phyloP scores from a whole-genome alignment of 2,113 vertebrate species.

The Pseudonaja textilis region DNA sequence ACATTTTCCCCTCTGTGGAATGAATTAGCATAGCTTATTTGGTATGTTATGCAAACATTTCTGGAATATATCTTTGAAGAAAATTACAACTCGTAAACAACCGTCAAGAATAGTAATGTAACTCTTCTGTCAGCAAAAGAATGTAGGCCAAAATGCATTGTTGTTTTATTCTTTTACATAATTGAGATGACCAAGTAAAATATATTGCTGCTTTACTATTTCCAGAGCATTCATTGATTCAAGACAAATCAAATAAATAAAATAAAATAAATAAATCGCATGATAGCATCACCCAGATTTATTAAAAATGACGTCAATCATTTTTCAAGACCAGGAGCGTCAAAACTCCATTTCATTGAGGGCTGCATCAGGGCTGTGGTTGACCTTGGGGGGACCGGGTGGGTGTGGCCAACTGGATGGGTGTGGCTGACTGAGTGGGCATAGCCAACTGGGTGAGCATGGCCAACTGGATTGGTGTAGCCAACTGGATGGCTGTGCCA shows the following conservation, averaged over 20 bases:
- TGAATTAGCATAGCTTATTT: background rate
- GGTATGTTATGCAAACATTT: conserved; percentile 10
- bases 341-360: too few species aligned
- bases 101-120: background rate
- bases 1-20: background rate
- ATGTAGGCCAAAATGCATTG: background rate
- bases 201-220: background rate
- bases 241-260: too few species aligned
- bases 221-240: background rate
- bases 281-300: background rate
- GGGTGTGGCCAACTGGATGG: too few species aligned
- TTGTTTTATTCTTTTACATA: background rate
- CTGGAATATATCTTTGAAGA: background rate
- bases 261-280: background rate
- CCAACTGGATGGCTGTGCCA: too few species aligned
- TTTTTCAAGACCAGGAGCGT: background rate
- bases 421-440: too few species aligned
- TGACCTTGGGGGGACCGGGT: too few species aligned
- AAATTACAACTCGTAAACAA: background rate
- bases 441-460: too few species aligned
- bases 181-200: background rate
- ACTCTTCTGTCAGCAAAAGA: background rate
- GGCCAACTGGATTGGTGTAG: too few species aligned
- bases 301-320: background rate
- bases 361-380: too few species aligned